phyloP scores from a whole-genome alignment of 2,888 invertebrate genomes.

The Brachyptera putata region DNA sequence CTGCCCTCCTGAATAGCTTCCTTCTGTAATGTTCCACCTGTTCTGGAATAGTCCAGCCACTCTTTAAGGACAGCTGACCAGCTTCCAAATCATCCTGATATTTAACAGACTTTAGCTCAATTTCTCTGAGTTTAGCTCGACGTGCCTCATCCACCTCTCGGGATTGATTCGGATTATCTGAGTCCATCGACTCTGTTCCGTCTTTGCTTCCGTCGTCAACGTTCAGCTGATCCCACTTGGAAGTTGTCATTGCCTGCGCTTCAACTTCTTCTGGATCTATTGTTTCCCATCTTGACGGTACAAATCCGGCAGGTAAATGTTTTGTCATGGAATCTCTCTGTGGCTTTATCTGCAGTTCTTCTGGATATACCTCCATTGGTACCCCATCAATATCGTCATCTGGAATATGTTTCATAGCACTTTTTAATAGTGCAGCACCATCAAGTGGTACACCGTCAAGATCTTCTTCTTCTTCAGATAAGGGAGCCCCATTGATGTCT shows the following conservation, averaged over 20 bases:
- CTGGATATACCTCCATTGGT: slow-evolving; percentile 43
- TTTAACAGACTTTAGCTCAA: slow-evolving; percentile 91
- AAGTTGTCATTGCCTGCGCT: slow-evolving; percentile 79
- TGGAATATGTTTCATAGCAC: slow-evolving; percentile 55
- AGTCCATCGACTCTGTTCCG: slow-evolving; percentile 30
- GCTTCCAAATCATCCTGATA: slow-evolving; percentile 95
- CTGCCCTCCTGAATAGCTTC: slow-evolving; percentile 74
- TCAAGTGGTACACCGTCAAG: slow-evolving; percentile 65
- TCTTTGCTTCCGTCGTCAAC: slow-evolving; percentile 27
- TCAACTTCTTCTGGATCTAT: slow-evolving; percentile 84
- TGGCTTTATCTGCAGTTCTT: neutral
- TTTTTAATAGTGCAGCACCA: slow-evolving; percentile 75
- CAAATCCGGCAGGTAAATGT: slow-evolving; percentile 62
- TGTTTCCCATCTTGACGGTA: slow-evolving; percentile 94
- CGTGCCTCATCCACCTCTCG: slow-evolving; percentile 55
- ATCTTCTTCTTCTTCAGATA: slow-evolving; percentile 53
- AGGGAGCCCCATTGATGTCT: slow-evolving; percentile 65
- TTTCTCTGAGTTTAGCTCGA: slow-evolving; percentile 76
- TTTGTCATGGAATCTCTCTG: neutral
- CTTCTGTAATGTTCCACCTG: slow-evolving; percentile 85
- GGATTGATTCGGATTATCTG: slow-evolving; percentile 22
- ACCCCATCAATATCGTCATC: slow-evolving; percentile 67
- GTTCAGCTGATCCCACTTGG: slow-evolving; percentile 81
- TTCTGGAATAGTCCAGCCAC: slow-evolving; percentile 69
- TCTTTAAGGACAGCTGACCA: slow-evolving; percentile 67